These are phyloP conservation scores for Ginglymostoma cirratum DNA, from an alignment of 2,113 vertebrate species.

Conservation along the genomic window DNA sequence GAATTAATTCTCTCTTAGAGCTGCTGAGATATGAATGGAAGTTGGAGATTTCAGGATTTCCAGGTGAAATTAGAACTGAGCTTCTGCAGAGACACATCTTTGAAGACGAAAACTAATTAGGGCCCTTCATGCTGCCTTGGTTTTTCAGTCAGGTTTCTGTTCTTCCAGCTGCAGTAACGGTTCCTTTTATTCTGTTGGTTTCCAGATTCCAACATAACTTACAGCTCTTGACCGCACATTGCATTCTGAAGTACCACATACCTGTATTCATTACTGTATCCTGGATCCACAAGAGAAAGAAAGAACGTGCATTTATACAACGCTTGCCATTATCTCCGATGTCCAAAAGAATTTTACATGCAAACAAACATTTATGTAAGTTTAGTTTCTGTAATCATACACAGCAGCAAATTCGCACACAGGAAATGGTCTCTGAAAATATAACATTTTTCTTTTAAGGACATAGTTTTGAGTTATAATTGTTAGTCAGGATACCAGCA, in stretches of 20 bases:
- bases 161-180: too few relatives aligned
- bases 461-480: background rate
- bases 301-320: constrained; percentile 9
- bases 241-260: background rate
- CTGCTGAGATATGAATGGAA: too few relatives aligned
- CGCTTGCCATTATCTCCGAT: background rate
- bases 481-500: background rate
- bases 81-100: too few relatives aligned
- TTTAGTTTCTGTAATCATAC: background rate
- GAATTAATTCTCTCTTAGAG: too few relatives aligned
- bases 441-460: background rate
- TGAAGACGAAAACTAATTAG: too few relatives aligned
- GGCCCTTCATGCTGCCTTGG: too few relatives aligned
- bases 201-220: too few relatives aligned
- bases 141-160: too few relatives aligned
- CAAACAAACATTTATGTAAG: background rate
- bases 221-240: background rate
- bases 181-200: too few relatives aligned
- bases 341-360: background rate
- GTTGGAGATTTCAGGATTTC: too few relatives aligned
- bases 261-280: background rate
- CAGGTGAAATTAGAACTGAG: too few relatives aligned
- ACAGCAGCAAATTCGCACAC: background rate
- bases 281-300: background rate
- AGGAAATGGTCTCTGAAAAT: background rate